Evolutionary conservation across 2,113 vertebrate species (phyloP).

Genomic region (Psettodes erumei): DNA sequence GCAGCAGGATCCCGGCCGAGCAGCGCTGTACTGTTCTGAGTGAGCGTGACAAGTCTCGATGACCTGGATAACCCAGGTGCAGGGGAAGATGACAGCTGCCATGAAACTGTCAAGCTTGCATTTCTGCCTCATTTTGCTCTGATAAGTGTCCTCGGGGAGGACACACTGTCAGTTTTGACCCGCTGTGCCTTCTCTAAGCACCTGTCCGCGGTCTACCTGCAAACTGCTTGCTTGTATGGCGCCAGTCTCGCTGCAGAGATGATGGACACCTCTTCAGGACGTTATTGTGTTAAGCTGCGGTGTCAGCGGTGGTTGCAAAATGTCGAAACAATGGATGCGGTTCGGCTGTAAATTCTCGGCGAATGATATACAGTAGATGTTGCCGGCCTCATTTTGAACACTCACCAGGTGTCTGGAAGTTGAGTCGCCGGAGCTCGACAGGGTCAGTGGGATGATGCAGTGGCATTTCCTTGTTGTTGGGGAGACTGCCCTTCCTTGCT

Average conservation of each 20-base stretch:
- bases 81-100: conserved; percentile 64
- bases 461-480: conserved; percentile 95
- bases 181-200: conserved; percentile 44
- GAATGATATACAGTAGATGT: background rate
- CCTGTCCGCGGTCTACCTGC: conserved; percentile 51
- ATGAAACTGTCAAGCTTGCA: conserved; percentile 63
- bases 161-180: conserved; percentile 54
- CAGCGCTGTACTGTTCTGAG: conserved; percentile 37
- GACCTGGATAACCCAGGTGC: conserved; percentile 65
- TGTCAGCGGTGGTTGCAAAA: conserved; percentile 22
- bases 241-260: conserved; percentile 17
- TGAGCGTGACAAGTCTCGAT: conserved; percentile 46
- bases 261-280: conserved; percentile 1
- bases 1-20: conserved; percentile 16
- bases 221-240: conserved; percentile 35
- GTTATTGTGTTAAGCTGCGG: background rate
- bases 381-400: background rate
- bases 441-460: conserved; percentile 97
- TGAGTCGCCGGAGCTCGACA: conserved; percentile 95
- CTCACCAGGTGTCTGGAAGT: conserved; percentile 98
- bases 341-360: background rate
- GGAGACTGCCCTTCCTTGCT: conserved; percentile 96
- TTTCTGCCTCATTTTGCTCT: conserved; percentile 53
- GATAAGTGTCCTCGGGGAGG: conserved; percentile 58
- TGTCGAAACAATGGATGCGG: background rate